Base-by-base conservation (phyloP, 2,113 vertebrate genomes). In the Rhipidura dahli region DNA sequence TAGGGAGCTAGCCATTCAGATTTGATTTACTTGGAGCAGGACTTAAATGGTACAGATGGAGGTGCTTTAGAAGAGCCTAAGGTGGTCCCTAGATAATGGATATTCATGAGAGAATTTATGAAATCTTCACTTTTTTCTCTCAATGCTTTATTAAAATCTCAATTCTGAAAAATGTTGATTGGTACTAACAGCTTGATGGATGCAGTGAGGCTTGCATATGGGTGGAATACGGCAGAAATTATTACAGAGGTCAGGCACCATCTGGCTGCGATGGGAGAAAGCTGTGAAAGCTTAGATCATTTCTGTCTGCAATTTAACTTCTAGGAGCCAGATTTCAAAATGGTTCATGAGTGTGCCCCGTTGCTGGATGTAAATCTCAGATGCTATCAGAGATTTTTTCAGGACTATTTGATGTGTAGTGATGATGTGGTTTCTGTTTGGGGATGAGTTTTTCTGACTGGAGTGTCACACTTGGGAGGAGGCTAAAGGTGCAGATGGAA, bases 221-320 rank as follows among this genome's bases (percentile, higher is more conserved):
- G 84, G 42, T 14, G 12, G 90, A 93, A 90, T 91, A 72, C 61
- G 66, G 84, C 75, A 94, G 91, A 96, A 95, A 88, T 95, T 78
- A 93, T 90, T 94, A 65, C 66, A 93, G 27, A 50, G 93, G 89
- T 95, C 91, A 96, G 84, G 54, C 91, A 94, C 84, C 93, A 95
- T 96, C 93, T 96, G 96, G 82, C 66, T 3, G 0, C 59, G 78
- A 94, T 87, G 51, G 75, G 70, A 85, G 50, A 91, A 87, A 80
- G 78, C 89, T 96, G 75, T 94, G 78, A 88, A 91, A 89, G 94
- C 90, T 93, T 73, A 83, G 50, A 81, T 93, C 3, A 42, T 79
- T 92, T 95, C 37, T 93, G 51, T 90, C 90, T 95, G 82, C 63
- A 91, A 31, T 95, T 87, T 79, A 80, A 83, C 70, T 87, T 77